Evolutionary conservation across 2,113 vertebrate species (phyloP), one percentile per base, ranked within the genome.

Genomic region (Trochalopteron elliotii): DNA sequence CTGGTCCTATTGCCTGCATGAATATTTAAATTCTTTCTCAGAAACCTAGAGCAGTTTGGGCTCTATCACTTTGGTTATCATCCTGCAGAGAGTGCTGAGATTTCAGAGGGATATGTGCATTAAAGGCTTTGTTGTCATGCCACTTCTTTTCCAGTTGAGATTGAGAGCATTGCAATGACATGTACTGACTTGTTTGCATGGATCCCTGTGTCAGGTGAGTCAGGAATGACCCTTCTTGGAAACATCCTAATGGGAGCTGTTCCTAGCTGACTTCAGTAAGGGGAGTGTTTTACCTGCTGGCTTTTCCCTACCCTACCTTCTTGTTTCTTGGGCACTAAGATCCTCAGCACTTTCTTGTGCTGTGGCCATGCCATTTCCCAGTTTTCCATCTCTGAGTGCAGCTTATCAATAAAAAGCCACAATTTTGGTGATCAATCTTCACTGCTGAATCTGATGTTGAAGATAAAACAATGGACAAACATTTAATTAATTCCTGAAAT

Each of bases 241-340:
- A 90, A 65, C 15, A 39, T 14, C 19, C 21, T 56, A 13, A 11
- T 39, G 30, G 45, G 40, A 65, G 45, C 8, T 19, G 19, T 61
- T 82, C 56, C 64, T 23, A 33, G 27, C 11, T 18, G 15, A 59
- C 59, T 81, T 81, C 12, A 64, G 11, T 23, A 50, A 56, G 10
- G 10, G 7, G 5, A 64, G 20, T 22, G 15, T 69, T 83, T 60
- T 31, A 72, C 5, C 55, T 64, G 6, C 11, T 72, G 67, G 9
- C 9, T 92, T 61, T 78, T 81, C 14, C 44, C 37, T 35, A 18
- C 27, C 12, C 31, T 72, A 21, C 8, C 31, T 69, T 87, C 45
- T 39, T 70, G 28, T 24, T 53, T 1, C 0, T 37, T 65, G 45
- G 28, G 3, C 20, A 15, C 28, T n/a, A 22, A 0, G 1, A 31